Conservation (phyloP, 2,797 vertebrate genomes). For the Gymnothorax reevesii region DNA sequence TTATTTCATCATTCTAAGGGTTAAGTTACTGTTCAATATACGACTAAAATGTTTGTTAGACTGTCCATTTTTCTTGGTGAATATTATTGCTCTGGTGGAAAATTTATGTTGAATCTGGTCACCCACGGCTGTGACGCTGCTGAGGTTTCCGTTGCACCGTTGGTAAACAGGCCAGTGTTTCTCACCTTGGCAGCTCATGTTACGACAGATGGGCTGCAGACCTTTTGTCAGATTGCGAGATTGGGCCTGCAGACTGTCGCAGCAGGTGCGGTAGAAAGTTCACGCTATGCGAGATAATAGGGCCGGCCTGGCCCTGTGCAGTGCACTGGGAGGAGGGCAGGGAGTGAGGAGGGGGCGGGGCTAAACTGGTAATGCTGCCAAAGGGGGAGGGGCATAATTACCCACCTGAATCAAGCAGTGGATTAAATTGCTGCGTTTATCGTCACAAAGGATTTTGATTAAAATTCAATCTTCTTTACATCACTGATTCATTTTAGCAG, state of each 20-base stretch:
- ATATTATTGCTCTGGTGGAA: no score
- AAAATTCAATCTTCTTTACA: not conserved
- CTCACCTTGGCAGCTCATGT: constrained; percentile 52
- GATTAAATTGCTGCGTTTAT: not conserved
- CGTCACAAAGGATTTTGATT: not conserved
- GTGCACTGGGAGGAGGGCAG: constrained; percentile 28
- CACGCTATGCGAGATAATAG: constrained; percentile 60
- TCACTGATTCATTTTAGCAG: not conserved
- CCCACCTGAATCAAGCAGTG: not conserved
- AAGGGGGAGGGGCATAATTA: constrained; percentile 27
- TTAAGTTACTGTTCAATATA: no score
- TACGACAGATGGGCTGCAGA: constrained; percentile 69
- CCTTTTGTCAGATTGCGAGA: constrained; percentile 51
- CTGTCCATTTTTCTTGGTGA: no score
- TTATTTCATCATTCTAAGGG: no score
- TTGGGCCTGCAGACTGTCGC: constrained; percentile 59
- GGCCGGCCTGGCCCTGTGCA: constrained; percentile 43
- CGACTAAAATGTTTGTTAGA: no score
- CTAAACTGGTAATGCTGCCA: constrained; percentile 17
- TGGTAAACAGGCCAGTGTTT: constrained; percentile 27
- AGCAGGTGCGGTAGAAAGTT: constrained; percentile 51
- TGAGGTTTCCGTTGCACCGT: not conserved
- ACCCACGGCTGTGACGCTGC: not conserved
- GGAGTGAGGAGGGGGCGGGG: not conserved
- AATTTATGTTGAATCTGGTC: no score